Percentiles rank a stretch among this genome's conserved stretches.
phyloP scores from a whole-genome alignment of 2,888 invertebrate species.

The Drosophila atripex region DNA sequence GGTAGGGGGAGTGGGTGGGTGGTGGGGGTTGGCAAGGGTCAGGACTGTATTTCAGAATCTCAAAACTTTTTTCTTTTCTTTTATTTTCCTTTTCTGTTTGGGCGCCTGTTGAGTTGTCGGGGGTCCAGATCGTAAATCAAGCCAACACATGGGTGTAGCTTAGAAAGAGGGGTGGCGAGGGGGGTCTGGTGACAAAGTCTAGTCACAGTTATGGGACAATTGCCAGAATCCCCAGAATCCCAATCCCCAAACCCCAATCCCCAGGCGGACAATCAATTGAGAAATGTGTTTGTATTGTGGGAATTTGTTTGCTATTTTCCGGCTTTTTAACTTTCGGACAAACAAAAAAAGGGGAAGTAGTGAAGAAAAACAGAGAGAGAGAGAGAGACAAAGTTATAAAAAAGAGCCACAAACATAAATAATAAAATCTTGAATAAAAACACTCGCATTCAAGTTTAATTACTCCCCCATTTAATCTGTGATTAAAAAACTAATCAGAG shows the following conservation, averaged over 20 bases:
- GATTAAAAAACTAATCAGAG: too few species aligned
- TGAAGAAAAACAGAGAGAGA: not conserved
- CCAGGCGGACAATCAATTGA: not conserved
- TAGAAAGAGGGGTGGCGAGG: not conserved
- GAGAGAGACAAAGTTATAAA: not conserved
- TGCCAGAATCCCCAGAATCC: conserved; percentile 1
- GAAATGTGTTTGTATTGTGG: not conserved
- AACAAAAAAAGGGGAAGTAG: not conserved
- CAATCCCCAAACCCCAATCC: too few species aligned
- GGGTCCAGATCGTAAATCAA: conserved; percentile 25
- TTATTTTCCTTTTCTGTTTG: not conserved
- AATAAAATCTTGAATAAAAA: not conserved
- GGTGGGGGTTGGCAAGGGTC: conserved; percentile 13
- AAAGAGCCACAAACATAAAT: too few species aligned
- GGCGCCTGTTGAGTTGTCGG: conserved; percentile 24
- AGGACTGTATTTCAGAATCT: conserved; percentile 17
- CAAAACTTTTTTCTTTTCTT: not conserved
- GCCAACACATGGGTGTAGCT: conserved; percentile 18
- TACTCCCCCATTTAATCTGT: too few species aligned
- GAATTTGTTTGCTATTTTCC: not conserved
- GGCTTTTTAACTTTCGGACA: conserved; percentile 1
- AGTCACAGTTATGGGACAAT: not conserved
- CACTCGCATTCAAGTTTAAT: too few species aligned
- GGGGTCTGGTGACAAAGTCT: conserved; percentile 13
- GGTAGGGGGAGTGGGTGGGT: not conserved